phyloP scores from a whole-genome alignment of 2,888 invertebrate genomes.

The Leptopilina myrica region DNA sequence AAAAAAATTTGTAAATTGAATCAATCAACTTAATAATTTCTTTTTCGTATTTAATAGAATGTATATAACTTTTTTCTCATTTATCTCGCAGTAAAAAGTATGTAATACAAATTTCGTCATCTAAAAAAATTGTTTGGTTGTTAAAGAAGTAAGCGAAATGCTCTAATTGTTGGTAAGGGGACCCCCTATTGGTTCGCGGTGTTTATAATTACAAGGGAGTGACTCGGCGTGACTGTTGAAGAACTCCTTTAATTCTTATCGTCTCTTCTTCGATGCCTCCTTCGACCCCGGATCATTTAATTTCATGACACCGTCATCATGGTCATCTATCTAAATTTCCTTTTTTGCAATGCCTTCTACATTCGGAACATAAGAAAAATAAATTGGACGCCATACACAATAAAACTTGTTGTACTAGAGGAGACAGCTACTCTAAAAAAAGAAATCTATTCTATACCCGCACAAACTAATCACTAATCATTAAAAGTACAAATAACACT shows the following conservation, averaged over 20 bases:
- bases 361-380: too few relatives aligned
- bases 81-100: too few relatives aligned
- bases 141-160: constrained; percentile 69
- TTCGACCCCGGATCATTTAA: constrained; percentile 70
- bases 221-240: constrained; percentile 68
- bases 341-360: constrained; percentile 15
- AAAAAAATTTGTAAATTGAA: too few relatives aligned
- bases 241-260: constrained; percentile 55
- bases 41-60: too few relatives aligned
- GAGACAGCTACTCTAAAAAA: too few relatives aligned
- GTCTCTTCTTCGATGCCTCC: constrained; percentile 54
- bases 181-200: constrained; percentile 71
- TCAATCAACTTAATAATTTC: too few relatives aligned
- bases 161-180: constrained; percentile 69
- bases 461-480: too few relatives aligned
- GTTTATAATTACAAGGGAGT: constrained; percentile 74
- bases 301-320: constrained; percentile 67
- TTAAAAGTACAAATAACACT: too few relatives aligned
- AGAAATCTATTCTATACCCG: too few relatives aligned
- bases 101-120: constrained; percentile 56
- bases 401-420: too few relatives aligned
- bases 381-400: too few relatives aligned
- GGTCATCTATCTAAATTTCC: constrained; percentile 25
- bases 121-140: constrained; percentile 64
- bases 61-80: too few relatives aligned